Conservation (phyloP, 2,797 vertebrate genomes). For the Sebastes paucispinis region DNA sequence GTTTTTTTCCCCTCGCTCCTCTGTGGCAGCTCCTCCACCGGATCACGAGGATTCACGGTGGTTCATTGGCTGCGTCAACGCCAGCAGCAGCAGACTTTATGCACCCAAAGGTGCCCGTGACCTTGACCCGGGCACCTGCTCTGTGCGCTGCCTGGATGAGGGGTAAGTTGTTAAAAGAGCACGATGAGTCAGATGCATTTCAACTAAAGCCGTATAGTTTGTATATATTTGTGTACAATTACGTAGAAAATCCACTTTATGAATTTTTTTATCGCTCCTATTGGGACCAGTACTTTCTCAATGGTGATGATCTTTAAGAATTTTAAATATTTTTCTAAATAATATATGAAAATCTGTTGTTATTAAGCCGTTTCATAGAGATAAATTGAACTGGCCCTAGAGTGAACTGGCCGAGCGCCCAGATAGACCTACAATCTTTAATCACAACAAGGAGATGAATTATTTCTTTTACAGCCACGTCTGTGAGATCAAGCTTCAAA, state of each 20-base stretch:
- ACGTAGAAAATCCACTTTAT: background rate
- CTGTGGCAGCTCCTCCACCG: background rate
- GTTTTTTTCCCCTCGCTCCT: background rate
- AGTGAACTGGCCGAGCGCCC: background rate
- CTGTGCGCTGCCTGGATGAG: conserved; percentile 46
- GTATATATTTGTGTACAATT: background rate
- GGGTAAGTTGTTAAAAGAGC: conserved; percentile 48
- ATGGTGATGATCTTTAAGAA: background rate
- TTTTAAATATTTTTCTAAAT: no score
- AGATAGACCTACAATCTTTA: background rate
- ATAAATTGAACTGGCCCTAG: background rate
- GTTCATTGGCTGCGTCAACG: conserved; percentile 51
- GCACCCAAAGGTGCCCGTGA: conserved; percentile 19
- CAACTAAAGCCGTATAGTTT: background rate
- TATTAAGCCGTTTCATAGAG: background rate
- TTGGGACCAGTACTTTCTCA: background rate
- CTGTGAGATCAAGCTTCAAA: background rate
- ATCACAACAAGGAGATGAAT: background rate
- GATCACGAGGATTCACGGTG: conserved; percentile 22
- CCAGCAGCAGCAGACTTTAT: background rate
- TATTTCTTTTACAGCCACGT: background rate
- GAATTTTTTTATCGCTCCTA: background rate
- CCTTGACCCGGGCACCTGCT: conserved; percentile 66
- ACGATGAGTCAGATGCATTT: background rate
- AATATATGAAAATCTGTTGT: background rate